These are phyloP conservation scores for Panagrolaimus sp. DNA, from an alignment of 1,140 invertebrate species.

Conservation along the genomic window DNA sequence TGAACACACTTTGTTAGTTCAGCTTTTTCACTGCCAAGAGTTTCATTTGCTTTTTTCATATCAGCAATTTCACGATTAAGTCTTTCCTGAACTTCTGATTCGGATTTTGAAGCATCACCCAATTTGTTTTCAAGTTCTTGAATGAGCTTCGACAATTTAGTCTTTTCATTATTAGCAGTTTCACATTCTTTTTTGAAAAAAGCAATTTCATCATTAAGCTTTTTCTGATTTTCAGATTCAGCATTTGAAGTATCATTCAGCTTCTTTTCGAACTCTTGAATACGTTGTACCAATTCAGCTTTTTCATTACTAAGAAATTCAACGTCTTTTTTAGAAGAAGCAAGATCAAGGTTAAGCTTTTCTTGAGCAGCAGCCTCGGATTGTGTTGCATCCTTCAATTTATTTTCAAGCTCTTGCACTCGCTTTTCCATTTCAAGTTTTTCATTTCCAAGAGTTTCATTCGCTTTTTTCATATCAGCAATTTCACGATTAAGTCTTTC, in stretches of 20 bases:
- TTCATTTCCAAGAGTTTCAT: background rate
- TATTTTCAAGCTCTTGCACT: too few relatives aligned
- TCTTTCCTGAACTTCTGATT: background rate
- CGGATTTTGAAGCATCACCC: too few relatives aligned
- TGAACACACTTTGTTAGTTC: background rate
- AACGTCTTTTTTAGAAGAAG: too few relatives aligned
- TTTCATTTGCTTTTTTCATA: background rate
- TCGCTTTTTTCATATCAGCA: background rate
- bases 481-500: background rate
- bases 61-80: background rate
- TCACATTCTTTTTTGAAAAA: background rate
- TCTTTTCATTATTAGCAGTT: background rate
- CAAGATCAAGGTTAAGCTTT: too few relatives aligned
- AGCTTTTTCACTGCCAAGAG: background rate
- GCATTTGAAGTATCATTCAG: background rate
- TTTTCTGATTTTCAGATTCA: background rate
- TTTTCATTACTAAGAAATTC: too few relatives aligned
- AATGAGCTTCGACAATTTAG: background rate
- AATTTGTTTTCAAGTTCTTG: too few relatives aligned
- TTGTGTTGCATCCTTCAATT: too few relatives aligned
- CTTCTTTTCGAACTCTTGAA: too few relatives aligned
- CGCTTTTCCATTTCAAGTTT: background rate
- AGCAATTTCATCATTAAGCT: background rate
- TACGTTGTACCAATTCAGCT: too few relatives aligned
- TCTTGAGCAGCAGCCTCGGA: too few relatives aligned